Base-by-base conservation (phyloP, 2,113 vertebrate genomes). In the Rhynchomys soricoides region DNA sequence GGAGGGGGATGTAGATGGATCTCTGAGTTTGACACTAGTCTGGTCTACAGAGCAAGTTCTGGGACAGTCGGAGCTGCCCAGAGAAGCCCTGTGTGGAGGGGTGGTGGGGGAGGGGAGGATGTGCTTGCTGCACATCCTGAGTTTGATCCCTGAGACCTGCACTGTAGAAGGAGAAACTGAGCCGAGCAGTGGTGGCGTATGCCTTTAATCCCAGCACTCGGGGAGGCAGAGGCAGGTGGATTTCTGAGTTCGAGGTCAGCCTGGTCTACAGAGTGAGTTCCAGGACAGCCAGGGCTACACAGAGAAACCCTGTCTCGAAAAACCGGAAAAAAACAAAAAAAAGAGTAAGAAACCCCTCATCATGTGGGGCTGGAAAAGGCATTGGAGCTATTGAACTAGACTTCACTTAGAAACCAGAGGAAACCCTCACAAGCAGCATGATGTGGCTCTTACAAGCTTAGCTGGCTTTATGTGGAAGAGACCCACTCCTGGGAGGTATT, bases 341-440 rank as follows among this genome's bases (percentile, higher is more conserved):
- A n/a, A n/a, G n/a, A 45, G 40, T 40, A 16, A 21, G 37, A 15
- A 24, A 10, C 22, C 37, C 12, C 0, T 75, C 24, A 4, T 50
- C 43, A n/a, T 0, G 0, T 81, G 45, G 40, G 21, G 34, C 24
- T 79, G 50, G 34, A n/a, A 48, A 57, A 0, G 4, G 77, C 15
- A 9, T 26, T 17, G 43, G 26, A 57, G 40, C 73, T 70, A 16
- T 2, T 48, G 40, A 45, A 26, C 78, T 78, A 45, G 77, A 68
- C 37, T 21, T 55, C 5, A 24, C 0, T 2, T 45, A 37, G 7
- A 86, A 70, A 83, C 22, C 1, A 57, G 75, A 57, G 3, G 22
- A 57, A 55, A 8, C 31, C 57, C 74, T 43, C 55, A 29, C 9
- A 17, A 9, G 55, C 13, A 57, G 40, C 86, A 21, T 45, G 8